These are phyloP conservation scores for Dermatemys mawii DNA, from an alignment of 2,113 vertebrate genomes.

Conservation along the genomic window DNA sequence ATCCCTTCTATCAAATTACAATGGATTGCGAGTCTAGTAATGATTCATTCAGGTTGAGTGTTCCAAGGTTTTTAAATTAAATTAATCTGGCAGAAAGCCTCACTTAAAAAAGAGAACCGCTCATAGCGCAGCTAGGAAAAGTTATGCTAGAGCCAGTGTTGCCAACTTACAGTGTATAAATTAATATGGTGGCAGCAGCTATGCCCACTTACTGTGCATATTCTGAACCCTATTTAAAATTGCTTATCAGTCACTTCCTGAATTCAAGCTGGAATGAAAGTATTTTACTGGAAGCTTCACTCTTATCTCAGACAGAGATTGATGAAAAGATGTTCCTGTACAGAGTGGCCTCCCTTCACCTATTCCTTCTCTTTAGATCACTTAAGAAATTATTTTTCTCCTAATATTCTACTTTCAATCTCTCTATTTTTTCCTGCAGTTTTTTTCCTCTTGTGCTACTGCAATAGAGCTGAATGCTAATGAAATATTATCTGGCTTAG, in stretches of 20 bases:
- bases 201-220: not conserved
- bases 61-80: not conserved
- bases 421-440: conserved; percentile 41
- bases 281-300: not conserved
- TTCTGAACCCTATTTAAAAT: not conserved
- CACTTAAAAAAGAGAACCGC: not conserved
- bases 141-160: not conserved
- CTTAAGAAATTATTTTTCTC: conserved; percentile 64
- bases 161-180: not conserved
- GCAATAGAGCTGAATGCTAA: conserved; percentile 53
- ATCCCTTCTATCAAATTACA: not conserved
- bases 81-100: not conserved
- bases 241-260: not conserved
- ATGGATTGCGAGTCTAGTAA: not conserved
- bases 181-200: not conserved
- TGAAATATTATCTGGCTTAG: conserved; percentile 52
- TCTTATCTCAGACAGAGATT: not conserved
- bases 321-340: conserved; percentile 34
- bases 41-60: not conserved
- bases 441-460: conserved; percentile 31
- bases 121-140: not conserved
- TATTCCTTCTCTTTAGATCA: conserved; percentile 15
- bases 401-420: conserved; percentile 52
- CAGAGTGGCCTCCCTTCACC: conserved; percentile 34
- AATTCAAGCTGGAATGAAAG: conserved; percentile 40